Evolutionary conservation across 2,888 invertebrate species (phyloP), one percentile per base, ranked within the genome.

Genomic region (Tachina fera): DNA sequence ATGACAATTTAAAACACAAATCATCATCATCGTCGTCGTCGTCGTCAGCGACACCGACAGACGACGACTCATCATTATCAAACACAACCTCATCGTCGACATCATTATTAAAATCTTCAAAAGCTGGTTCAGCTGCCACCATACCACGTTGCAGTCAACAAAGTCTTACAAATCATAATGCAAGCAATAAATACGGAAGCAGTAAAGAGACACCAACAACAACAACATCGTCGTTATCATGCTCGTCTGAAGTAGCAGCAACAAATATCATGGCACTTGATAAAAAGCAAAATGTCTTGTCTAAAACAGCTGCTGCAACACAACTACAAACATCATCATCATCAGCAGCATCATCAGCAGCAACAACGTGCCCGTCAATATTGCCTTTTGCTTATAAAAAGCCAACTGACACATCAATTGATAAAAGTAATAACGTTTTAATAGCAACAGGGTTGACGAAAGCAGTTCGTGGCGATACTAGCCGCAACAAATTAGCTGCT

Each of bases 91-190:
- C 85, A 84, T 65, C 77, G 43, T 65, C 85, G 19, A 71, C 78
- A 68, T 68, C 88, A 76, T 76, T 67, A 80, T 72, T 86, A 49
- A 83, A 80, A 77, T 79, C 83, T 19, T 65, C 82, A 39, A 79
- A 79, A 75, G 65, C 83, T 22, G 65, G 79, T 65, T 78, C 86
- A 67, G 70, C 75, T 13, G 91, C 90, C 87, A 91, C 91, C 63
- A 88, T 91, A 89, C 91, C 91, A 82, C 91, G 91, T 80, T 89
- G 91, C 11, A 87, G 86, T 84, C 89, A 71, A 68, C 89, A 71
- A 68, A 76, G 53, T 80, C 81, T 78, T 67, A 76, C 75, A 72
- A 78, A 85, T 82, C 77, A 75, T 84, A 83, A 75, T 85, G 76
- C 83, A 70, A 58, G 70, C 53, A 78, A 71, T 71, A 87, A 88